phyloP scores from a whole-genome alignment of 2,113 vertebrate species.

The Epinephelus cyanopodus region DNA sequence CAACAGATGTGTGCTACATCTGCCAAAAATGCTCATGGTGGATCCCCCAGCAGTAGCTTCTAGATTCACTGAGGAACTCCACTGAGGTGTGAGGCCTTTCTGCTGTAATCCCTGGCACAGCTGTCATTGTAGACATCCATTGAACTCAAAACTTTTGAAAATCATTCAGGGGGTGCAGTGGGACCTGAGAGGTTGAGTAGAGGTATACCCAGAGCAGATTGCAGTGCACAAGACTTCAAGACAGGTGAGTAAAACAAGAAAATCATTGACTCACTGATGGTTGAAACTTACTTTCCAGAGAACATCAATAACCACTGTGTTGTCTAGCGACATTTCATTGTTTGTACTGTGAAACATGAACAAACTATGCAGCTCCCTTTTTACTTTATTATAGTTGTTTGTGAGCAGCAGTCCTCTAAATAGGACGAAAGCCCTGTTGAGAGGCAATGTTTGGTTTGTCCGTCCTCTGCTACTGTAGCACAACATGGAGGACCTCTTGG shows the following conservation, averaged over 20 bases:
- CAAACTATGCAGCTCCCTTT: no score
- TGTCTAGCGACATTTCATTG: not conserved
- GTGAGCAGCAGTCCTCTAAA: not conserved
- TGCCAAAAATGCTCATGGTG: not conserved
- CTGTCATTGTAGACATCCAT: no score
- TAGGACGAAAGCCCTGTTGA: no score
- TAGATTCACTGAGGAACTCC: not conserved
- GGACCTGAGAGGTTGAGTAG: no score
- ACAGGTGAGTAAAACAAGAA: not conserved
- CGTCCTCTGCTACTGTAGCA: no score
- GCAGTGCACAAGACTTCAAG: not conserved
- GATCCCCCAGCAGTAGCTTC: not conserved
- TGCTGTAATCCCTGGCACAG: no score
- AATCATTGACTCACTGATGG: no score
- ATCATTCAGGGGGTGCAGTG: no score
- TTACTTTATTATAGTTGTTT: not conserved
- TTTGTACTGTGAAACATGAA: not conserved
- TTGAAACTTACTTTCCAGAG: not conserved
- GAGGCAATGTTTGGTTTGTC: no score
- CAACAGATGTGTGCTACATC: not conserved
- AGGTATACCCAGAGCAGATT: not conserved
- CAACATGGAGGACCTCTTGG: no score
- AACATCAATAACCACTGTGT: not conserved
- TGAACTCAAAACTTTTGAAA: no score
- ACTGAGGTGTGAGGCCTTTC: not conserved